Evolutionary conservation across 2,888 invertebrate genomes (phyloP).

Genomic region (Perizoma flavofasciatum): DNA sequence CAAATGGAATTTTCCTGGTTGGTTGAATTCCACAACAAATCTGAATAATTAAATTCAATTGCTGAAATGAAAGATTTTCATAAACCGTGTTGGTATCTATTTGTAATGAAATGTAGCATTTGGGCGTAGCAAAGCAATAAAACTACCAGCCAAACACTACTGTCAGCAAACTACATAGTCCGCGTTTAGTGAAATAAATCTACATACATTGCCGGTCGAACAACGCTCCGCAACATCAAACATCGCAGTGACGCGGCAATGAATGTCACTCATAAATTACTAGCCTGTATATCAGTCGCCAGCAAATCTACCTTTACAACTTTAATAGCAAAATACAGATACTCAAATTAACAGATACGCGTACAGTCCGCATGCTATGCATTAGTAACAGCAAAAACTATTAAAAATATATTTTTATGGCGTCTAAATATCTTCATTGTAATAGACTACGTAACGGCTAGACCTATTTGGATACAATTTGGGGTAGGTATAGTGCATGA

Average conservation of each 20-base stretch:
- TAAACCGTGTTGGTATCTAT: background rate
- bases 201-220: constrained; percentile 47
- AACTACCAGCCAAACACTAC: constrained; percentile 19
- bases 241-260: constrained; percentile 55
- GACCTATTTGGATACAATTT: too few relatives aligned
- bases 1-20: constrained; percentile 18
- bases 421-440: too few relatives aligned
- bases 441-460: too few relatives aligned
- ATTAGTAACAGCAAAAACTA: too few relatives aligned
- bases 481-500: too few relatives aligned
- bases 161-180: constrained; percentile 23
- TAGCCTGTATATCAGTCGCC: constrained; percentile 17
- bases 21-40: background rate
- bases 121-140: constrained; percentile 11
- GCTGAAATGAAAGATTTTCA: background rate
- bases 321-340: background rate
- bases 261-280: constrained; percentile 63
- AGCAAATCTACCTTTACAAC: constrained; percentile 8
- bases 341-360: too few relatives aligned
- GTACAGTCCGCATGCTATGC: too few relatives aligned
- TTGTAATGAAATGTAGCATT: too few relatives aligned
- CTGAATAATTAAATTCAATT: background rate
- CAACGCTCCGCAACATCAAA: constrained; percentile 51
- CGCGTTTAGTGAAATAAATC: constrained; percentile 46
- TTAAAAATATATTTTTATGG: too few relatives aligned